Evolutionary conservation across 53 echinoderm and acorn worm genomes (phyloP), one percentile per base, ranked within the genome.

Genomic region (Antedon mediterranea): DNA sequence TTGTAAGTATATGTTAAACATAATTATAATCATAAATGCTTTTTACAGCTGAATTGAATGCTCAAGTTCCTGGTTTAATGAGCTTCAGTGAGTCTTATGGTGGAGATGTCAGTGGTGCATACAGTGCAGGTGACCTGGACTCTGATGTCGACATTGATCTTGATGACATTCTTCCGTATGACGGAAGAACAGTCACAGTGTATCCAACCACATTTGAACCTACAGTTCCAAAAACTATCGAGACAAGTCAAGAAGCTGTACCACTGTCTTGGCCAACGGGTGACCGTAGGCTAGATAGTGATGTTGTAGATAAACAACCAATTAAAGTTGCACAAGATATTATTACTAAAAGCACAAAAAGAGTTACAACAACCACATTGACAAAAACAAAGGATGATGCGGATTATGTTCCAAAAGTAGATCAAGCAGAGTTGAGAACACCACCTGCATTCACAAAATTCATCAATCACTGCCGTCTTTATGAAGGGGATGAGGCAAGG

Each of bases 61-160:
- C 76, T 4, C 77, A 81, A 29, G 84, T 79, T 75, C 85, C 82
- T 31, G 82, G 87, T 70, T 78, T 89, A 23, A 86, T 92, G 43
- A 98, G 98, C 79, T 93, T 98, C 82, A 98, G 92, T 75, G 98
- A 98, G 76, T 93, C 92, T 13, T 98, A 92, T 71, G 98, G 98
- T 29, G 98, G 89, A 74, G 98, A 98, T 84, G 92, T 98, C 76
- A 98, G 98, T 78, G 98, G 89, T 15, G 91, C 91, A 43, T 91
- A 91, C 86, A 93, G 93, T 73, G 90, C 88, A 11, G 98, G 93
- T 71, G 98, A 92, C 72, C 81, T 89, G 79, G 98, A 92, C 71
- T 93, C 98, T 28, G 90, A 90, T 70, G 93, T 92, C 11, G 98
- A 98, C 76, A 84, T 93, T 43, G 98, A 93, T 76, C 79, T 98